Conservation (phyloP, 2,797 vertebrate genomes). For the Crenuchus spilurus region DNA sequence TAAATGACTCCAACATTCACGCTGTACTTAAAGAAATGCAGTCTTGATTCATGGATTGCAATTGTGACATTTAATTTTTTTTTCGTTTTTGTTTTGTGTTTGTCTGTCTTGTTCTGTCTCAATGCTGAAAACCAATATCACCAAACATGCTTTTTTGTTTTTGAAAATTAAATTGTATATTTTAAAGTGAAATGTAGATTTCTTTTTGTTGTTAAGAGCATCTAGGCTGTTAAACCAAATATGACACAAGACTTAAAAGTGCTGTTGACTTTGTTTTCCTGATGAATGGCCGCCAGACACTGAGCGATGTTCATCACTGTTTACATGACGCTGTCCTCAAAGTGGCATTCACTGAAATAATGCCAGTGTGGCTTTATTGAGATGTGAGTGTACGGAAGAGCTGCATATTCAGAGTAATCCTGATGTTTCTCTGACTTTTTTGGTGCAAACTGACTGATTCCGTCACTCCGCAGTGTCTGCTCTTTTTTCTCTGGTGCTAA, state of each 20-base stretch:
- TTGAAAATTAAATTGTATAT: conserved; percentile 84
- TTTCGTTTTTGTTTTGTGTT: conserved; percentile 63
- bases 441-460: conserved; percentile 27
- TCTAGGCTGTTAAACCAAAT: conserved; percentile 71
- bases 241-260: conserved; percentile 62
- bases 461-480: conserved; percentile 22
- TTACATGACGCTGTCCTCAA: conserved; percentile 53
- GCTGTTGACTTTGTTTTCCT: conserved; percentile 63
- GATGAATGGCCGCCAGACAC: conserved; percentile 36
- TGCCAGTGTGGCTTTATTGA: conserved; percentile 4
- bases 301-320: conserved; percentile 59
- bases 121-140: conserved; percentile 80
- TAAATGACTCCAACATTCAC: conserved; percentile 72
- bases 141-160: conserved; percentile 72
- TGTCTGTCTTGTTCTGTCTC: conserved; percentile 77
- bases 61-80: conserved; percentile 63
- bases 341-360: conserved; percentile 33
- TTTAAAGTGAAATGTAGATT: conserved; percentile 82
- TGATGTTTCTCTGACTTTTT: not conserved
- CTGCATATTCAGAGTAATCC: not conserved
- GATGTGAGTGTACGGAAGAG: conserved; percentile 9
- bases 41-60: conserved; percentile 77
- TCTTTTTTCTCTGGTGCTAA: conserved; percentile 70
- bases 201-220: conserved; percentile 62
- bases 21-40: conserved; percentile 70